A percentile compares a stretch with the other conserved stretches of the same genome.
phyloP scores from a whole-genome alignment of 2,113 vertebrate species.

The Eurypyga helias region DNA sequence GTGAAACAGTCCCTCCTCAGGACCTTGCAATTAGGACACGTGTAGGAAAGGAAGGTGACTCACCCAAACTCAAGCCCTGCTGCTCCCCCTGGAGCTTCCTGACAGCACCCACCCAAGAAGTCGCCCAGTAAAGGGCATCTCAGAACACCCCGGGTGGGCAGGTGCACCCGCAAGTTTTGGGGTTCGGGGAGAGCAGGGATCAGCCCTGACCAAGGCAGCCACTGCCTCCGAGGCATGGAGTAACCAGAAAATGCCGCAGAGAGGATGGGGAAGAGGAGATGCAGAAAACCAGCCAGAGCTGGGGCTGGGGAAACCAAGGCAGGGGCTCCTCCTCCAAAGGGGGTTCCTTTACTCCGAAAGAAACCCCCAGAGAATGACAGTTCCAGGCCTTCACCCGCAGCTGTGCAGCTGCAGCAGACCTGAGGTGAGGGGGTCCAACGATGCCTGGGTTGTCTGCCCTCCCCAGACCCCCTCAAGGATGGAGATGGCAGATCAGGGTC shows the following conservation, averaged over 20 bases:
- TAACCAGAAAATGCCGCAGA: not conserved
- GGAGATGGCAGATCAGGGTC: not conserved
- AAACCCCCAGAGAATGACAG: not conserved
- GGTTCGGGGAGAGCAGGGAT: not conserved
- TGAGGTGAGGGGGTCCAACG: not conserved
- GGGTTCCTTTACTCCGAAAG: not conserved
- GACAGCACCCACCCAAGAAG: not conserved
- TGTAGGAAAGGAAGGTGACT: not conserved
- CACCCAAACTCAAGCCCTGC: not conserved
- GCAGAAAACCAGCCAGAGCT: accelerated
- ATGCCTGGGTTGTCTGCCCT: accelerated
- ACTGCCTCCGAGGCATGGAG: not conserved
- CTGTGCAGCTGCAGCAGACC: accelerated
- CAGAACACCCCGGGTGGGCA: not conserved
- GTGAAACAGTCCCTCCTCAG: not conserved
- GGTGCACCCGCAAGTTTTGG: not conserved
- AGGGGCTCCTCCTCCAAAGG: not conserved
- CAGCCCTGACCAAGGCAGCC: not conserved
- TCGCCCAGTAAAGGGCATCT: not conserved
- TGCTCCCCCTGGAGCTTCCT: not conserved
- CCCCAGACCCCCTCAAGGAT: not conserved
- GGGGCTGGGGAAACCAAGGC: not conserved
- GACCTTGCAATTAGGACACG: accelerated
- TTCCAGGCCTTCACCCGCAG: not conserved
- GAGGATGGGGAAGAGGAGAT: not conserved